Base-by-base conservation (phyloP, 1,140 invertebrate species). In the Leptinotarsa texana region DNA sequence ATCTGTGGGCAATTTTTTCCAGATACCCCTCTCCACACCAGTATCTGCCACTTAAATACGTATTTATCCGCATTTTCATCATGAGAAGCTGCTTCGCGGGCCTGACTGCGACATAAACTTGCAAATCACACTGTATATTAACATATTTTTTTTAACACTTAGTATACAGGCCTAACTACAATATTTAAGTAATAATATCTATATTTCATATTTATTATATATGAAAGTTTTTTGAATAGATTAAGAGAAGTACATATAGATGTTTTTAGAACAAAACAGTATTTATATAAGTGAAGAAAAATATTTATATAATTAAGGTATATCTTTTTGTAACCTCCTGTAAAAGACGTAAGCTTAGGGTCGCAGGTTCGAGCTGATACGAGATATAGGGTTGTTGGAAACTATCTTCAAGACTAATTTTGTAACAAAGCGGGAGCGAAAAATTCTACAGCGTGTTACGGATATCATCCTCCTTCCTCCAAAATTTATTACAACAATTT, bases 121-220 rank as follows among this genome's bases (percentile, higher is more conserved):
- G 77, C 79, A 82, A 82, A 82, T 81, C 80, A 82, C 81, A 80
- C 84, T 85, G 84, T 85, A 85, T 85, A 85, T 85, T 85, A 84
- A 80, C 80, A 82, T 83, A 85, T 84, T 84, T 82, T 84, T 84
- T 82, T 83, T 83, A 82, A 84, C 79, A 83, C 77, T 81, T 84
- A 84, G 84, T 85, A 85, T 85, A 84, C 84, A 84, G 84, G 84
- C 84, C 84, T 85, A 85, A 85, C 80, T 83, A 85, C 78, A 77
- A 82, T 81, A 82, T 79, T 82, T 82, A 83, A 84, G 80, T 83
- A 84, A 82, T 81, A 80, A 83, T 82, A 80, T 82, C 80, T 83
- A 83, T 83, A 83, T 83, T 82, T 82, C 80, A 80, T 84, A 83
- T 79, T 77, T 77, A 81, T 79, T 79, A 80, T 83, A 83, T 81